Evolutionary conservation across 2,113 vertebrate species (phyloP), one percentile per base, ranked within the genome.

Genomic region (Anoura caudifer): DNA sequence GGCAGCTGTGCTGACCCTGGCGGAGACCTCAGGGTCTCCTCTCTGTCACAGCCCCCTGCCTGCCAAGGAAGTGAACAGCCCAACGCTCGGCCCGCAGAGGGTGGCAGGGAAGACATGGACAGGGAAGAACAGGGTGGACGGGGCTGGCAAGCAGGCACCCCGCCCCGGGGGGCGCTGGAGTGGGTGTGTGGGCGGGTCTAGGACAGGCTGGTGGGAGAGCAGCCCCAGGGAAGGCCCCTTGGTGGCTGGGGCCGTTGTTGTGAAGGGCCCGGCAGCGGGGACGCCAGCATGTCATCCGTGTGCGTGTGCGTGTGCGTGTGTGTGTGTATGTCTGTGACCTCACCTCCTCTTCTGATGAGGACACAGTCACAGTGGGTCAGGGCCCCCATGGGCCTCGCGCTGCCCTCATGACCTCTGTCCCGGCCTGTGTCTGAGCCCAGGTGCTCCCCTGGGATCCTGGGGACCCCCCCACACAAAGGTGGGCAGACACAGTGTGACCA

Each of bases 101-200:
- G 15, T 5, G 7, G 63, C 33, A 17, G 65, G 19, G 17, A 4
- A 16, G 6, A 67, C 63, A 17, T 2, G 2, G 69, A 38, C 36
- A 5, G 36, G 36, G 22, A 38, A 70, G 69, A 38, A 38, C 19
- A 31, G 59, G 59, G 5, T 9, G 2, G 22, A 59, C 56, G 9
- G 22, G 56, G 56, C 26, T 28, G 59, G 12, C 24, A 12, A 61
- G 59, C 2, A 2, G 59, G 59, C 63, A 3, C 13, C 63, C 4
- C 2, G 4, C 7, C 26, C n/a, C 1, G 36, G 33, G 3, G 63
- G 72, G 65, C 0, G 0, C n/a, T 8, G 41, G 20, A 1, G 31
- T 16, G 15, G 41, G 59, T 3, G 7, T 76, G 17, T 31, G 80
- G 59, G 47, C 33, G 47, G 38, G 33, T 4, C 50, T 45, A 9